These are phyloP conservation scores for Pangasius sanitwongsei DNA, from an alignment of 2,797 vertebrate species.

Conservation along the genomic window DNA sequence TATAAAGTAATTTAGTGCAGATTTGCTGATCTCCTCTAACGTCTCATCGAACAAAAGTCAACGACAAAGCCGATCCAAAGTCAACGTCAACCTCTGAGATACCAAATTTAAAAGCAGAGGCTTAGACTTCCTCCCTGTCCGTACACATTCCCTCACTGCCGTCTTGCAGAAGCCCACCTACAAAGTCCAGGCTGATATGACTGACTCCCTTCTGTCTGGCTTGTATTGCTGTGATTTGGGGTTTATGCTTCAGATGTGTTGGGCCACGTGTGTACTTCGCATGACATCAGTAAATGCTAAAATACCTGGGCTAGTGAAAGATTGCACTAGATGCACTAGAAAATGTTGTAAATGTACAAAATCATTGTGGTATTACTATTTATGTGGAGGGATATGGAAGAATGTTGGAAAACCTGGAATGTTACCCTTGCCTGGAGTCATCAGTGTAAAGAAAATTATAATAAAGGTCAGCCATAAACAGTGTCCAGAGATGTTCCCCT, in stretches of 20 bases:
- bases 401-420: conserved; percentile 1
- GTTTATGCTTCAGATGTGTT: conserved; percentile 6
- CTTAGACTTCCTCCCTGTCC: conserved; percentile 10
- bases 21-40: conserved; percentile 20
- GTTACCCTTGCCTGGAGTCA: background rate
- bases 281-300: background rate
- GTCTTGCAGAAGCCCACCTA: conserved; percentile 41
- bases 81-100: background rate
- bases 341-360: background rate
- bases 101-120: background rate
- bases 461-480: conserved; percentile 61
- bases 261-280: background rate
- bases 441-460: conserved; percentile 37
- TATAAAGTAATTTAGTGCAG: conserved; percentile 10
- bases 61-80: background rate
- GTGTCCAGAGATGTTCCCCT: conserved; percentile 50
- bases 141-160: conserved; percentile 9
- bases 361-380: background rate
- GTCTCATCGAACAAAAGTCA: conserved; percentile 5
- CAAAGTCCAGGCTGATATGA: conserved; percentile 40
- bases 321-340: background rate
- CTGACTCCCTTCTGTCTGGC: conserved; percentile 43
- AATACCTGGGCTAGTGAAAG: background rate
- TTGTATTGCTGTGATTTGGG: conserved; percentile 27
- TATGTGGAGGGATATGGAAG: background rate